These are phyloP conservation scores for Brachionus sp. DNA, from an alignment of 1,140 invertebrate genomes.

Conservation along the genomic window DNA sequence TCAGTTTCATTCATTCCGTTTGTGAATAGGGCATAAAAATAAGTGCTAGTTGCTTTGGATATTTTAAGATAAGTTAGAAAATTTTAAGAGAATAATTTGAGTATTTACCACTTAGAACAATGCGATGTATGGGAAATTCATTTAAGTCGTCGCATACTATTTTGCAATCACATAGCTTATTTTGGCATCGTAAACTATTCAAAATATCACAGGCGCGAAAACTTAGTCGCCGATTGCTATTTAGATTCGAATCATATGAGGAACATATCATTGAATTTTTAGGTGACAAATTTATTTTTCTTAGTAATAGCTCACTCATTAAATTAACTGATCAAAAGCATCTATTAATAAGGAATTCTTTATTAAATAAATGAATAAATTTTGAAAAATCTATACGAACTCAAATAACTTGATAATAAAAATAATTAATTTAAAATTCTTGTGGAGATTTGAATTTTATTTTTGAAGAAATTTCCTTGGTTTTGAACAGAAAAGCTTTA, in stretches of 20 bases:
- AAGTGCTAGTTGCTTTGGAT: slow-evolving; percentile 15
- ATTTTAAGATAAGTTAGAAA: neutral
- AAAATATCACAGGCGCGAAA: slow-evolving; percentile 18
- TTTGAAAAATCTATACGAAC: neutral
- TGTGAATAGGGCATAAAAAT: slow-evolving; percentile 31
- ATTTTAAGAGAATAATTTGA: neutral
- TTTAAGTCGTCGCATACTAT: slow-evolving; percentile 3
- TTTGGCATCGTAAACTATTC: slow-evolving; percentile 14
- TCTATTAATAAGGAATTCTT: neutral
- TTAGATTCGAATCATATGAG: neutral
- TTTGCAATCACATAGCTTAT: slow-evolving; percentile 41
- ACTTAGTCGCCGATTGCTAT: neutral
- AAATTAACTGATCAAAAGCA: neutral
- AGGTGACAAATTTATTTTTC: neutral
- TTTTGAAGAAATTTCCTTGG: slow-evolving; percentile 28
- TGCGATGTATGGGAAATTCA: slow-evolving; percentile 45
- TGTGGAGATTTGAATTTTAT: neutral
- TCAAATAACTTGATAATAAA: neutral
- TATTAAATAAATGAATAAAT: neutral
- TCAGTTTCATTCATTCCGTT: slow-evolving; percentile 40
- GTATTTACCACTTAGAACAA: slow-evolving; percentile 3
- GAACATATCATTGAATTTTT: slow-evolving; percentile 15
- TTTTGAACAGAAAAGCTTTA: neutral
- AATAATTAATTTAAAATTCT: neutral
- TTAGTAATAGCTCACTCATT: neutral